Base-by-base conservation (phyloP, 2,888 invertebrate genomes). In the Pollenia amentaria region DNA sequence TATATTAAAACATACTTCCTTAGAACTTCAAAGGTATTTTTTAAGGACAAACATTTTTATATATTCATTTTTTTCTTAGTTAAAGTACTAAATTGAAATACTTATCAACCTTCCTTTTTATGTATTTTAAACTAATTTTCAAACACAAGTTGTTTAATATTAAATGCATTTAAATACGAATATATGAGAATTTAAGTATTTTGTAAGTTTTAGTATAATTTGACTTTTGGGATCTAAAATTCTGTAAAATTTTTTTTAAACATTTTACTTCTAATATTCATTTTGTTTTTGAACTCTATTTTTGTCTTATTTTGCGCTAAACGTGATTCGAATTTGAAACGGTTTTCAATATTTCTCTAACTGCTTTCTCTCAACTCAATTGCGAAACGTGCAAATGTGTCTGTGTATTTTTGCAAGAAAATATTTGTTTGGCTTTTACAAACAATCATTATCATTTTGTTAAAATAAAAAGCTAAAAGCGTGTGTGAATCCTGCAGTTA, bases 301-400 rank as follows among this genome's bases (percentile, higher is more conserved):
- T 44, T 75, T 21, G 12, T 60, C 11, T 69, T 60, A 14, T 9
- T 64, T 81, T 9, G 6, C 21, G 18, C 57, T 53, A 55, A 81
- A 84, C 87, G 87, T 87, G 87, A 81, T 84, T 16, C 16, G 77
- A 87, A 84, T 84, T 62, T 14, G 1, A 21, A 73, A 81, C 29
- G n/a, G n/a, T 77, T 80, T 53, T 48, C 11, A 65, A 62, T 40
- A 57, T 18, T 16, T 48, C 18, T 42, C 12, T 53, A 42, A 62
- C 51, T 8, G 44, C 38, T 48, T 51, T 62, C 40, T 38, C 51
- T 11, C 9, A 18, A 9, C 29, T 42, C 29, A 62, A 42, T 18
- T n/a, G 38, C 16, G 44, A 64, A 76, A 62, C 53, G 69, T 62
- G 67, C 40, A 60, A 69, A 76, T 57, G 14, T 57, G 18, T 12